These are phyloP conservation scores for Vanessa cardui DNA, from an alignment of 2,888 invertebrate genomes.

Conservation along the genomic window DNA sequence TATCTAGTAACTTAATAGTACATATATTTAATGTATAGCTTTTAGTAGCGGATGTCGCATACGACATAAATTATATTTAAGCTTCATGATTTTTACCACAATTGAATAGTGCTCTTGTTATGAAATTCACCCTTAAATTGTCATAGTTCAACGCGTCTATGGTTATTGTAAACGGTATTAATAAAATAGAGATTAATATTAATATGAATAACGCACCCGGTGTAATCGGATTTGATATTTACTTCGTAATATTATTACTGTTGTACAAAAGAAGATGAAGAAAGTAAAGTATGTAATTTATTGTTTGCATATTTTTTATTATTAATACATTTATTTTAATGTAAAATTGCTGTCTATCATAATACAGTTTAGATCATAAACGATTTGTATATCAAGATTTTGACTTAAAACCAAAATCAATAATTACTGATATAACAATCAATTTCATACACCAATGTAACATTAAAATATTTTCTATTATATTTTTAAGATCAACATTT, in stretches of 20 bases:
- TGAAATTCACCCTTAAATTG: constrained; percentile 20
- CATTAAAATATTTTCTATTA: too few species aligned
- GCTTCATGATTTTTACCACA: constrained; percentile 29
- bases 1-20: constrained; percentile 38
- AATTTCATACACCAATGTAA: too few species aligned
- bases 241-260: constrained; percentile 3
- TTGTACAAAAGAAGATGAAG: background rate
- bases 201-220: constrained; percentile 8
- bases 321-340: too few species aligned
- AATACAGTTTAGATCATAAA: too few species aligned
- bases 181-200: constrained; percentile 2
- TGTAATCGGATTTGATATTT: constrained; percentile 2
- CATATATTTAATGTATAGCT: constrained; percentile 43
- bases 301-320: too few species aligned
- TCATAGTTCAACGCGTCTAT: constrained; percentile 16
- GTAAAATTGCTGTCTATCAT: too few species aligned
- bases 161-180: background rate
- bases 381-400: too few species aligned
- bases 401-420: too few species aligned
- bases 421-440: too few species aligned
- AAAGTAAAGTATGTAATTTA: too few species aligned
- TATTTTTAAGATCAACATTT: too few species aligned
- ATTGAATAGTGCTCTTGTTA: constrained; percentile 17
- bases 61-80: constrained; percentile 30
- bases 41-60: constrained; percentile 40